These are phyloP conservation scores for Drosophila arawakana DNA, from an alignment of 1,140 invertebrate species.

Conservation along the genomic window DNA sequence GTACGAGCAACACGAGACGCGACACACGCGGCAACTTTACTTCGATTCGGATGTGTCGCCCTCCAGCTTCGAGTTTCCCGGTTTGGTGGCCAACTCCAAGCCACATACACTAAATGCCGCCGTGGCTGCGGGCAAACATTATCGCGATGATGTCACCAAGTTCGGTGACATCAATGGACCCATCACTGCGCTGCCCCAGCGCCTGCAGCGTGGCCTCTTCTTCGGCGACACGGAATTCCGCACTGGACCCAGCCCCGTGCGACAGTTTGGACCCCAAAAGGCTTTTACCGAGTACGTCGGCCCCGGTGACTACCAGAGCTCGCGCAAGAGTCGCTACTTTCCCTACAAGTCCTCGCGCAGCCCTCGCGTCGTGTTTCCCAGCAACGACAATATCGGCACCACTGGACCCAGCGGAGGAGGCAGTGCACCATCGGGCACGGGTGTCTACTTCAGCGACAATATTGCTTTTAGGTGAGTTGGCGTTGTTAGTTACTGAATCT, in stretches of 20 bases:
- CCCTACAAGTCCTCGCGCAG: constrained; percentile 85
- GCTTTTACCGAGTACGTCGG: constrained; percentile 77
- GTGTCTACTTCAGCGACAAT: constrained; percentile 85
- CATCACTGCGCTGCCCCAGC: constrained; percentile 75
- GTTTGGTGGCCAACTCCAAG: constrained; percentile 71
- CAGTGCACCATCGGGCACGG: constrained; percentile 71
- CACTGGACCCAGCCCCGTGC: constrained; percentile 61
- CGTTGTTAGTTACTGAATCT: too few relatives aligned
- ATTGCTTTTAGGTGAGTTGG: constrained; percentile 85
- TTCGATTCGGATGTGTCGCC: constrained; percentile 65
- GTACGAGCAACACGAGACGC: constrained; percentile 62
- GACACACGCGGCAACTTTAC: constrained; percentile 73
- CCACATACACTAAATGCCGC: constrained; percentile 69
- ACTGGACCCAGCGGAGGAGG: constrained; percentile 75
- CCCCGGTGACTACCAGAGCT: constrained; percentile 66
- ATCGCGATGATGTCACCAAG: constrained; percentile 83
- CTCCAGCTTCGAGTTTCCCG: constrained; percentile 76
- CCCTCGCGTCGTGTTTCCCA: constrained; percentile 86
- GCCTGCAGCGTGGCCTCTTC: constrained; percentile 69
- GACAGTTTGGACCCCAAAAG: constrained; percentile 77
- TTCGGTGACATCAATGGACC: constrained; percentile 84
- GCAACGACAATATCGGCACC: constrained; percentile 85
- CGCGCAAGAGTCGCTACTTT: constrained; percentile 75
- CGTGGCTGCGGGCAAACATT: constrained; percentile 60
- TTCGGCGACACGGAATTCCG: constrained; percentile 76